Evolutionary conservation across 2,113 vertebrate genomes (phyloP), one percentile per base, ranked within the genome.

Genomic region (Typhlomys cinereus): DNA sequence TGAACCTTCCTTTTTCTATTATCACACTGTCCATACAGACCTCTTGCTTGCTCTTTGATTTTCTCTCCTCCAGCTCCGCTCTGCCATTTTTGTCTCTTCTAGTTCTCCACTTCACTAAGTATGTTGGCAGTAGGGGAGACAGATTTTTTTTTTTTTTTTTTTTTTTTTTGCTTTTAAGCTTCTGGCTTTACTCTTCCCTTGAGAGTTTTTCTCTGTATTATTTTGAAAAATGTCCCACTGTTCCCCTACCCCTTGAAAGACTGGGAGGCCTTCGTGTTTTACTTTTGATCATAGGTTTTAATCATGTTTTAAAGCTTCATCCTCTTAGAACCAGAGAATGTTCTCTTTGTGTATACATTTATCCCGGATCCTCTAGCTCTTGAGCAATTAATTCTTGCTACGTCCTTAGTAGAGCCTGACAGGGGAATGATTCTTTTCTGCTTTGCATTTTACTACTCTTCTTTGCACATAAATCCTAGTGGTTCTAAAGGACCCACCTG

Each of bases 161-260:
- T n/a, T n/a, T n/a, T n/a, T n/a, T n/a, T 91, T 91, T 74, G 87
- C 79, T 91, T 95, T 96, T 90, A 95, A 95, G 93, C 81, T 90
- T 82, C 57, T 88, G 95, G 85, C 90, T 95, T 94, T 94, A 57
- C 92, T 93, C 69, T 95, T 96, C 92, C 64, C 94, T 94, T 93
- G 90, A 93, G 82, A 94, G 62, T 39, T 88, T n/a, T 90, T 93
- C 85, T 93, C 81, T 93, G 34, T 89, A 87, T 93, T 91, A 92
- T 88, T 97, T 95, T 93, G 88, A 92, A 94, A 96, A 95, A 90
- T 29, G 34, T 41, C 39, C 44, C 13, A 78, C 84, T 80, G 54
- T 50, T 94, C 29, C 46, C n/a, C 75, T 87, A 27, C 34, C 23
- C 74, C 39, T 52, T 84, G 36, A 69, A 89, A 94, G 73, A 94